Percentiles rank a stretch among this genome's conserved stretches.
phyloP scores from a whole-genome alignment of 2,797 vertebrate species.

The Lagocephalus sceleratus region DNA sequence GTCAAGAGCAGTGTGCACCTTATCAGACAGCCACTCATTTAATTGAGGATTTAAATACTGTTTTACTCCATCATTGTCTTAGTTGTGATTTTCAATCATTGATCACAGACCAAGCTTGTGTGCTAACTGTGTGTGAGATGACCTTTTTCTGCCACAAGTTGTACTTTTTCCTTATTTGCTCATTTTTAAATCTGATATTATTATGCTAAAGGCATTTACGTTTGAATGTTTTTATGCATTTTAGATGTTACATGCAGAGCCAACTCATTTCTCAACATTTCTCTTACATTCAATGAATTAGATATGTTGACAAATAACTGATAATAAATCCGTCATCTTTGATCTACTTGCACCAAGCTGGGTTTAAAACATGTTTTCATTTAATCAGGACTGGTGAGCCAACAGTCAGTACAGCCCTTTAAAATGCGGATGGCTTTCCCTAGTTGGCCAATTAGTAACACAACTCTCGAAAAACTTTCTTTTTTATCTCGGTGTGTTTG shows the following conservation, averaged over 20 bases:
- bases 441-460: conserved; percentile 78
- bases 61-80: conserved; percentile 52
- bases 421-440: conserved; percentile 75
- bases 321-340: conserved; percentile 43
- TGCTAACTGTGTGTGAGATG: conserved; percentile 8
- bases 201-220: too few relatives aligned
- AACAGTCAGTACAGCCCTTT: conserved; percentile 59
- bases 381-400: conserved; percentile 60
- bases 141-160: background rate
- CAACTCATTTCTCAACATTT: too few relatives aligned
- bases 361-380: conserved; percentile 57
- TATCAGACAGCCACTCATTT: conserved; percentile 55
- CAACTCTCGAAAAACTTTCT: conserved; percentile 67
- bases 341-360: conserved; percentile 42
- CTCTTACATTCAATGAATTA: conserved; percentile 32
- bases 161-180: too few relatives aligned
- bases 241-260: too few relatives aligned
- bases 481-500: conserved; percentile 58
- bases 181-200: too few relatives aligned
- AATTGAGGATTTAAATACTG: conserved; percentile 64
- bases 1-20: conserved; percentile 45
- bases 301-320: conserved; percentile 45
- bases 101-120: conserved; percentile 35
- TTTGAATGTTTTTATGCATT: too few relatives aligned
- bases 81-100: conserved; percentile 44